phyloP scores from a whole-genome alignment of 2,888 invertebrate species.

The Diplazon laetatorius region DNA sequence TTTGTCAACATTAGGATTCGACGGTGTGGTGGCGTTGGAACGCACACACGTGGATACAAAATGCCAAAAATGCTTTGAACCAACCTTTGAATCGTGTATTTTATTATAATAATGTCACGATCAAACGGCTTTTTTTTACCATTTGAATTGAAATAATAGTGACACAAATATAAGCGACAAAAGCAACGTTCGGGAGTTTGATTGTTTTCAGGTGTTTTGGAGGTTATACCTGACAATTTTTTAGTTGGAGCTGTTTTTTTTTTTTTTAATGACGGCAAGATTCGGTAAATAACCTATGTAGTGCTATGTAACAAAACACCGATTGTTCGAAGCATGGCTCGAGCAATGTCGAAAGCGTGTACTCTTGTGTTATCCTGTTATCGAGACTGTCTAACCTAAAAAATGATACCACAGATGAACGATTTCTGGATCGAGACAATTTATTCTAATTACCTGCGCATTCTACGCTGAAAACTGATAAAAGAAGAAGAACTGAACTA shows the following conservation, averaged over 20 bases:
- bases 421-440: too few relatives aligned
- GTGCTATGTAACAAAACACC: not conserved
- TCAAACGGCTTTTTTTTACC: not conserved
- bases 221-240: not conserved
- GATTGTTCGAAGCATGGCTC: not conserved
- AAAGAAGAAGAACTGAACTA: not conserved
- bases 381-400: conserved; percentile 21
- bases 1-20: conserved; percentile 38
- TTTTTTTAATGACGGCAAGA: not conserved
- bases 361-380: not conserved
- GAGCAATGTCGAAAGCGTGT: not conserved
- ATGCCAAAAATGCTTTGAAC: conserved; percentile 1
- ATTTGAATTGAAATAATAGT: not conserved
- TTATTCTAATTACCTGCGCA: too few relatives aligned
- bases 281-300: not conserved
- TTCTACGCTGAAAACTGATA: not conserved
- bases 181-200: too few relatives aligned
- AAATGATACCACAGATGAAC: not conserved
- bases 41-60: conserved; percentile 27
- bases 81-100: not conserved
- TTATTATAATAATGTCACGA: not conserved
- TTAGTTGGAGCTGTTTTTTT: not conserved
- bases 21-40: conserved; percentile 30
- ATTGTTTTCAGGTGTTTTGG: not conserved
- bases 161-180: not conserved